Evolutionary conservation across 1,140 invertebrate species (phyloP).

Genomic region (Caenorhabditis remanei): DNA sequence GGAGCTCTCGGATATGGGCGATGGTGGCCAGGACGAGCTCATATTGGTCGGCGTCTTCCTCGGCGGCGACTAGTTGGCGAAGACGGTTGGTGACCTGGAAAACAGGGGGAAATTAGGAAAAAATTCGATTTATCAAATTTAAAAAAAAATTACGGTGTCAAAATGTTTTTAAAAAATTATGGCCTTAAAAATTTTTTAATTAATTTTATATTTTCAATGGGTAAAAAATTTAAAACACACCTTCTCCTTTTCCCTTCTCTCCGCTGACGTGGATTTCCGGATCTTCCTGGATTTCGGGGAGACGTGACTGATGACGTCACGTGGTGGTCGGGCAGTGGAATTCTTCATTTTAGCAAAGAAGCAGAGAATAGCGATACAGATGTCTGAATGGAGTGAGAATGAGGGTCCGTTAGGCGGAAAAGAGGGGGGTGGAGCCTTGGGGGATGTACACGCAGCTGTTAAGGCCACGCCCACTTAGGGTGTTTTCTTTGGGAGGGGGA

Average conservation of each 20-base stretch:
- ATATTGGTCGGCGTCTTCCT: constrained; percentile 21
- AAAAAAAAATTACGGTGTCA: no score
- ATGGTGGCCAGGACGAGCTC: constrained; percentile 45
- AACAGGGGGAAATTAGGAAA: not conserved
- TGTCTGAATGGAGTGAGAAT: not conserved
- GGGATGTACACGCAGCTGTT: constrained; percentile 33
- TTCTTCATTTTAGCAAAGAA: constrained; percentile 41
- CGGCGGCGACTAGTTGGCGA: constrained; percentile 31
- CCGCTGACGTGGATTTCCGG: constrained; percentile 29
- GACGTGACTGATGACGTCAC: constrained; percentile 18
- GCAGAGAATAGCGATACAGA: not conserved
- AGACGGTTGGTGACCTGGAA: constrained; percentile 47
- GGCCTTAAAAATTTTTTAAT: not conserved
- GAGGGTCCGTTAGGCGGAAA: not conserved
- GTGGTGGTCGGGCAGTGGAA: not conserved
- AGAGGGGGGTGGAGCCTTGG: not conserved
- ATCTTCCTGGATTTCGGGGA: constrained; percentile 40
- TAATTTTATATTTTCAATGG: no score
- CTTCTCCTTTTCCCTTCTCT: constrained; percentile 27
- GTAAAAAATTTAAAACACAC: not conserved
- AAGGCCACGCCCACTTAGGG: not conserved
- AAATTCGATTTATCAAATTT: not conserved
- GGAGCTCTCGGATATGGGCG: constrained; percentile 42
- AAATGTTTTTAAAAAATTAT: no score
- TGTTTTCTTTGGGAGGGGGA: not conserved